phyloP scores from a whole-genome alignment of 2,113 vertebrate genomes.

The Rynchops niger region DNA sequence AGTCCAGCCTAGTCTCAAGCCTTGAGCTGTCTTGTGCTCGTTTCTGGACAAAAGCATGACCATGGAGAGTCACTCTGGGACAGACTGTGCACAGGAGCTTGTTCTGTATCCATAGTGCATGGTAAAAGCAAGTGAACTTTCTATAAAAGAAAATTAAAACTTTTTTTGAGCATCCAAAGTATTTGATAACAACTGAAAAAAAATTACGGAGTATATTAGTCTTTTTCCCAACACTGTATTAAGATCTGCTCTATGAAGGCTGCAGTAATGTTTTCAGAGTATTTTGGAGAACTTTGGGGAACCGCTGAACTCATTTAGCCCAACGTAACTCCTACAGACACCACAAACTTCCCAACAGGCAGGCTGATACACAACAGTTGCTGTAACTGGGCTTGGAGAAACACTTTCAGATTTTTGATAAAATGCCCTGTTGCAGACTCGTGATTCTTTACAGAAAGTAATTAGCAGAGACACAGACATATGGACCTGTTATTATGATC shows the following conservation, averaged over 20 bases:
- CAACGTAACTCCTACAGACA: neutral
- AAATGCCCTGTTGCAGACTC: neutral
- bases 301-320: accelerated
- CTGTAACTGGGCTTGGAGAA: neutral
- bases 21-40: neutral
- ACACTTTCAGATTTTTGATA: neutral
- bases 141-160: neutral
- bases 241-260: neutral
- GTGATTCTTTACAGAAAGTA: neutral
- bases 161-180: neutral
- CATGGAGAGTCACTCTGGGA: neutral
- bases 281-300: neutral
- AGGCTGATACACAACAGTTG: neutral
- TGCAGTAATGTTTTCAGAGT: neutral
- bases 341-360: neutral
- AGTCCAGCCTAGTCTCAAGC: neutral
- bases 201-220: neutral
- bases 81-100: too few relatives aligned
- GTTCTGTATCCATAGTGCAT: neutral
- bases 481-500: neutral
- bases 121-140: neutral
- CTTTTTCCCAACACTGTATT: neutral
- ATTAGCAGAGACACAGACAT: neutral
- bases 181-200: neutral
- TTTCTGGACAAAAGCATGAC: neutral